Percentiles rank a stretch among this genome's conserved stretches.
These are phyloP conservation scores for Eriocheir sinensis DNA, from an alignment of 1,140 invertebrate species.

Conservation along the genomic window DNA sequence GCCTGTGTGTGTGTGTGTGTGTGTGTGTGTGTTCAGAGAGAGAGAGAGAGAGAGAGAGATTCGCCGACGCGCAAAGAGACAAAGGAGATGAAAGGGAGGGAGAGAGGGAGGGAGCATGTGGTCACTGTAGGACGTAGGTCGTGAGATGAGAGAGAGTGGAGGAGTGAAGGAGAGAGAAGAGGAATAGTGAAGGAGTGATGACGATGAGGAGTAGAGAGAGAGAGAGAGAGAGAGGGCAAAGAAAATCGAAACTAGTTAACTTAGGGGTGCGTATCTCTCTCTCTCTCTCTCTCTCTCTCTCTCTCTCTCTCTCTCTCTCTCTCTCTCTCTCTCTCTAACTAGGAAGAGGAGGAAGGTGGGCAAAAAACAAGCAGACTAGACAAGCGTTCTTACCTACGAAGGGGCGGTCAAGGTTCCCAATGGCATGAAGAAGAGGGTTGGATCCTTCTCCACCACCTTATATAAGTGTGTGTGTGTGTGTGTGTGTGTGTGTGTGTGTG, in stretches of 20 bases:
- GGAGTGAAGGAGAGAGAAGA: background rate
- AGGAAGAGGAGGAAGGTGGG: background rate
- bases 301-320: background rate
- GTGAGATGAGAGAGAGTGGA: background rate
- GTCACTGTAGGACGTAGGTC: background rate
- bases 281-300: conserved; percentile 35
- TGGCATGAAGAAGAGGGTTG: no score
- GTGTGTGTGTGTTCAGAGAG: background rate
- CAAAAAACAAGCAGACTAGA: background rate
- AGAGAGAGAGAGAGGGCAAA: background rate
- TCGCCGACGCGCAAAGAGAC: conserved; percentile 5
- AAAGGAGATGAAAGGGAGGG: background rate
- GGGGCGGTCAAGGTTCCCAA: background rate
- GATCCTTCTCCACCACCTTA: no score
- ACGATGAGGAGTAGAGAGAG: background rate
- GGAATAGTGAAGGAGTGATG: background rate
- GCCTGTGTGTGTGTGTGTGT: no score
- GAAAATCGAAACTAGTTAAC: no score
- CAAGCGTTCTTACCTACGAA: no score
- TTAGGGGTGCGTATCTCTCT: no score
- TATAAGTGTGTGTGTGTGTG: conserved; percentile 11
- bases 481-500: background rate
- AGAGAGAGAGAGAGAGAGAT: background rate
- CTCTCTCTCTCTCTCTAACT: conserved; percentile 4
- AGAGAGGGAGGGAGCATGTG: background rate